Evolutionary conservation across 1,140 invertebrate genomes (phyloP), one percentile per base, ranked within the genome.

Genomic region (Chrysopa pallens): DNA sequence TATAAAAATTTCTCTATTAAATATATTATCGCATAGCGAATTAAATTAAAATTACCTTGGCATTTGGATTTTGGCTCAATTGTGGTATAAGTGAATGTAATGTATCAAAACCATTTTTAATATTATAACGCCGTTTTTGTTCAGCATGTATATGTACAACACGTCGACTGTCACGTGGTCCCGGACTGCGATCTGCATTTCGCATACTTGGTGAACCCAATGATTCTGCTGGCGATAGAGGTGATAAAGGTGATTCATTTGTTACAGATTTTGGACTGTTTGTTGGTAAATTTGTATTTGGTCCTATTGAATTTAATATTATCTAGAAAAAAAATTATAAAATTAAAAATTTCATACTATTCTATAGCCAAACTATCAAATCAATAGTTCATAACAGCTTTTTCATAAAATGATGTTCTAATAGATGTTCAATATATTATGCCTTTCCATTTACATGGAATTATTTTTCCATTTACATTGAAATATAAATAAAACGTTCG

Each of bases 41-140:
- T 17, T 40, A n/a, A 11, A 7, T 31, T 31, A 42, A 48, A 49
- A 62, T 67, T 59, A 87, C 80, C 70, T 96, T 96, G 1, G 84
- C 75, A 58, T 83, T 89, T 5, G 89, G 84, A 66, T 89, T 94
- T 52, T 86, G 78, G 62, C 77, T 84, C 9, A 96, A 70, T 47
- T 87, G 82, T 12, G 93, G 93, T 56, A 97, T 90, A n/a, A 98
- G 69, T 44, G 78, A 79, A 60, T 94, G 86, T 42, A 98, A 68
- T 58, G 82, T 83, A 61, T 98, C 92, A 63, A 97, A 97, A 17
- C 93, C 92, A 66, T 86, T 92, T 69, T 97, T 97, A 49, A 97
- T 95, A 58, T 95, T 96, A 58, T 88, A 93, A 33, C 94, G 73
- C 29, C 95, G 73, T 61, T 98, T 98, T 66, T 98, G 93, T 60